Conservation (phyloP, 2,888 invertebrate species). For the Andrena camellia region DNA sequence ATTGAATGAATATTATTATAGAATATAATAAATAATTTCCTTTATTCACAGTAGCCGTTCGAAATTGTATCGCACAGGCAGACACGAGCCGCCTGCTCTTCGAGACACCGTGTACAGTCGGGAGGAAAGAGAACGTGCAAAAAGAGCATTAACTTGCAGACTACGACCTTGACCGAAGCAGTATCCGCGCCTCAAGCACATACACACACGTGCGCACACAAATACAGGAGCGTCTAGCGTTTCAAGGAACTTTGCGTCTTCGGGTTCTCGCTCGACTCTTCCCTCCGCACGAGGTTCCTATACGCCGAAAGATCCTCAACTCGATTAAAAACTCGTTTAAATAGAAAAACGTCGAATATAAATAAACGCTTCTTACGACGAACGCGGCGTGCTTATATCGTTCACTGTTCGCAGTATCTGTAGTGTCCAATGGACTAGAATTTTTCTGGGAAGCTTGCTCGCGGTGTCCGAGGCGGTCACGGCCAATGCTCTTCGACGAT, state of each 20-base stretch:
- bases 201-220: constrained; percentile 51
- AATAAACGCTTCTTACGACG: neutral
- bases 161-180: constrained; percentile 83
- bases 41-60: constrained; percentile 6
- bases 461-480: constrained; percentile 18
- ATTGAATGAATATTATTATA: neutral
- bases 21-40: neutral
- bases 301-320: neutral
- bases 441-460: constrained; percentile 2
- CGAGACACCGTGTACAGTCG: constrained; percentile 76
- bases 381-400: neutral
- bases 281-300: neutral
- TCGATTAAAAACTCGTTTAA: neutral
- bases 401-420: neutral
- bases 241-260: constrained; percentile 63
- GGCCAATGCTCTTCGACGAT: constrained; percentile 64
- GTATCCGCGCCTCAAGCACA: constrained; percentile 79
- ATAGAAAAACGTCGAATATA: neutral
- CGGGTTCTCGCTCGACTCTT: constrained; percentile 22
- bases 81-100: constrained; percentile 42
- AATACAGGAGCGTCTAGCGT: constrained; percentile 71
- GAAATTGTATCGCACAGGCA: neutral
- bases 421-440: neutral
- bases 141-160: constrained; percentile 79
- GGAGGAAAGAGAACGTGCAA: constrained; percentile 77